Evolutionary conservation across 2,113 vertebrate genomes (phyloP), one percentile per base, ranked within the genome.

Genomic region (Macquaria ambigua): DNA sequence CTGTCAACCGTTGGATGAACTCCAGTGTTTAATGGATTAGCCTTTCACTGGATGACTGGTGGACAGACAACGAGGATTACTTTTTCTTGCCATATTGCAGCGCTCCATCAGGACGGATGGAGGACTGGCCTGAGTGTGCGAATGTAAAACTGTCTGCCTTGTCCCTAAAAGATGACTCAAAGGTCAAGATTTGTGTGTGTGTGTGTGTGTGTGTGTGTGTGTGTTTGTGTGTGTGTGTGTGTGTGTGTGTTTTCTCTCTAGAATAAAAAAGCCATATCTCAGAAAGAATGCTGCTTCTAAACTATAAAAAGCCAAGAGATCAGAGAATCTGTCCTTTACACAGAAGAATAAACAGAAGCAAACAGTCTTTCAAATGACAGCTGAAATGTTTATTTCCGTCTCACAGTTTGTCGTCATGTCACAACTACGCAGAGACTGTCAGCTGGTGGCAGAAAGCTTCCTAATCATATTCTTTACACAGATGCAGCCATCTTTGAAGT

Each of bases 1-100:
- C 91, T 88, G 58, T 87, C 79, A 87, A 79, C 87, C 55, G 7
- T 76, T 87, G 74, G 86, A 90, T 92, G 90, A 94, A 89, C 87
- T 81, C 73, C 66, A 71, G 80, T 55, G 74, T 89, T 90, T 86
- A 87, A 81, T 84, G 84, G 88, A 92, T 93, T 92, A 89, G 72
- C 80, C 59, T 91, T 89, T 89, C 52, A 5, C 50, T 85, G 64
- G 72, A 64, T 74, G 81, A 86, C 82, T 79, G 73, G 50, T 82
- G 68, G 69, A 86, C 73, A 62, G 83, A 84, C 76, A 81, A 86
- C 84, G 71, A 76, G 86, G 84, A 91, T 90, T 77, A 89, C 71
- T 71, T 80, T 87, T 73, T 28, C 41, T 74, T 74, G 56, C 78
- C 79, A 79, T 59, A 68, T 55, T 91, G 74, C 48, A 11, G 67